phyloP scores from a whole-genome alignment of 2,888 invertebrate species.

The Ferrisia virgata region DNA sequence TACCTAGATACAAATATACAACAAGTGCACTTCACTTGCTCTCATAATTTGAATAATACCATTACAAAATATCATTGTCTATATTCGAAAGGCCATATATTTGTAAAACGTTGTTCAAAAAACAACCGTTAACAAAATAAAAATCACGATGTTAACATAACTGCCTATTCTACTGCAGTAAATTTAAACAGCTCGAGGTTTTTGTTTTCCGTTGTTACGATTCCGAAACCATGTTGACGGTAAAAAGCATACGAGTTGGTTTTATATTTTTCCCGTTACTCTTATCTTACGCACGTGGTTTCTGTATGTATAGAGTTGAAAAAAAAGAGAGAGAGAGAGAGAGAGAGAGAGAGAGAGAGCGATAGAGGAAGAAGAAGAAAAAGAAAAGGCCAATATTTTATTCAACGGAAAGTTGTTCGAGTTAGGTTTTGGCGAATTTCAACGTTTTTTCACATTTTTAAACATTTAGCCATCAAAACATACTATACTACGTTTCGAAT shows the following conservation, averaged over 20 bases:
- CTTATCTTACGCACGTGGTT: neutral
- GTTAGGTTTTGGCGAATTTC: neutral
- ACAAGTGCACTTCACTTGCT: neutral
- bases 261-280: neutral
- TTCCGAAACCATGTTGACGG: neutral
- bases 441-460: neutral
- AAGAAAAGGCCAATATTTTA: neutral
- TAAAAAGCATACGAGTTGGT: neutral
- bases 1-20: no score
- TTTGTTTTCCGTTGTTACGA: constrained; percentile 11
- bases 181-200: neutral
- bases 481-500: neutral
- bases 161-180: neutral
- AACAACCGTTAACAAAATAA: neutral
- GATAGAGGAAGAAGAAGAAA: no score
- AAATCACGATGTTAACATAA: neutral
- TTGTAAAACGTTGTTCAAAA: neutral
- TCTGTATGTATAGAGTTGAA: neutral
- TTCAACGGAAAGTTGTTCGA: neutral
- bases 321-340: no score
- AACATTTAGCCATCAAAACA: constrained; percentile 20
- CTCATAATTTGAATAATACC: neutral
- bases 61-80: neutral
- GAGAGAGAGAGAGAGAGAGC: neutral
- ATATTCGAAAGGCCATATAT: neutral